Conservation (phyloP, 2,797 vertebrate species). For the Miopithecus talapoin region DNA sequence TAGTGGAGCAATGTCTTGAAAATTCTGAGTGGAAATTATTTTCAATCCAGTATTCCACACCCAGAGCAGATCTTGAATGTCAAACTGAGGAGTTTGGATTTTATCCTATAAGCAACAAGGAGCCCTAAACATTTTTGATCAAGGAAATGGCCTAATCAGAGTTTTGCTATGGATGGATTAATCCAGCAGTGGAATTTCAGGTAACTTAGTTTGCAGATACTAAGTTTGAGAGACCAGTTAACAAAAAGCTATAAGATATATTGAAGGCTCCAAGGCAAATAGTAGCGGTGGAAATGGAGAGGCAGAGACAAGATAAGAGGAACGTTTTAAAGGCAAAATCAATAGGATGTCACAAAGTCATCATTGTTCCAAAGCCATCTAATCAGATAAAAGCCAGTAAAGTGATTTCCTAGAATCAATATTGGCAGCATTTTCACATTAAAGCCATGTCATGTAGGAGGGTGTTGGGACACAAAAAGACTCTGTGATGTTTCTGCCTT, state of each 20-base stretch:
- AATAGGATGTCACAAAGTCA: slow-evolving; percentile 53
- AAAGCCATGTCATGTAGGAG: neutral
- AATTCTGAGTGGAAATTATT: slow-evolving; percentile 29
- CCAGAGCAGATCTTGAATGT: neutral
- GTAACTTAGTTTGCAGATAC: slow-evolving; percentile 9
- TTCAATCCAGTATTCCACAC: neutral
- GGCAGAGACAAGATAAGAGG: neutral
- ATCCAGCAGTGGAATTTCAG: slow-evolving; percentile 1
- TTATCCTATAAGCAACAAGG: neutral
- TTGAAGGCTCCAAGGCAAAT: neutral
- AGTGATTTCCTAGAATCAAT: slow-evolving; percentile 57
- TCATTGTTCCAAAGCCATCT: slow-evolving; percentile 59
- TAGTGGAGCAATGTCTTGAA: neutral
- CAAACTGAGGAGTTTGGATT: neutral
- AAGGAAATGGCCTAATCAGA: neutral
- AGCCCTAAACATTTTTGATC: neutral
- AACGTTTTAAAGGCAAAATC: slow-evolving; percentile 36
- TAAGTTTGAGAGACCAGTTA: neutral
- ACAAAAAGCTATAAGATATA: neutral
- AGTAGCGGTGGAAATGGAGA: neutral
- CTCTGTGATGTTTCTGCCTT: slow-evolving; percentile 14
- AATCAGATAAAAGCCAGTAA: slow-evolving; percentile 59
- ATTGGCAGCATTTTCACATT: slow-evolving; percentile 44
- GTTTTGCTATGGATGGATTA: neutral
- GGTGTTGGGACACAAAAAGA: neutral